A percentile compares a stretch with the other conserved stretches of the same genome.
phyloP scores from a whole-genome alignment of 2,888 invertebrate genomes.

The Ecliptopera silaceata region DNA sequence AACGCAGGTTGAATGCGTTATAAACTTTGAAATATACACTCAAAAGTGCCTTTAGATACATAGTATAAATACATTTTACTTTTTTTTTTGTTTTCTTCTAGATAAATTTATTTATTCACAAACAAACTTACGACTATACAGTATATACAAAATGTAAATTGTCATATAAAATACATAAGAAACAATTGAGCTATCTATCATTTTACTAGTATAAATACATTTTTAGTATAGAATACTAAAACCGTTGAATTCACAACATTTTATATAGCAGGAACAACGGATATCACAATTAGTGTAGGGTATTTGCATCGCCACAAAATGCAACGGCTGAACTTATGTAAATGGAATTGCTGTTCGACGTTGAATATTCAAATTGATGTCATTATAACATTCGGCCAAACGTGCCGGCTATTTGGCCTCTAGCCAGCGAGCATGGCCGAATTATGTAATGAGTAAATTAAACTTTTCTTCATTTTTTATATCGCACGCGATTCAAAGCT shows the following conservation, averaged over 20 bases:
- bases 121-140: no score
- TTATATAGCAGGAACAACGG: slow-evolving; percentile 61
- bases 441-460: slow-evolving; percentile 79
- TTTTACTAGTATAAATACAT: no score
- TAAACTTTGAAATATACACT: no score
- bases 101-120: no score
- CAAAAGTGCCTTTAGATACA: no score
- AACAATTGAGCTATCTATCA: no score
- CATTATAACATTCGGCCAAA: slow-evolving; percentile 80
- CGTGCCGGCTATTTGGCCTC: slow-evolving; percentile 74
- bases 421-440: slow-evolving; percentile 63
- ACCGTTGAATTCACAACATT: slow-evolving; percentile 28
- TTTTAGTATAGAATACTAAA: no score
- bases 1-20: no score
- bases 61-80: no score
- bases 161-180: no score
- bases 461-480: slow-evolving; percentile 62
- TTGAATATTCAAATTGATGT: slow-evolving; percentile 84
- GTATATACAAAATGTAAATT: no score
- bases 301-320: slow-evolving; percentile 78
- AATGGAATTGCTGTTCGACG: slow-evolving; percentile 80
- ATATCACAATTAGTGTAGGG: slow-evolving; percentile 74
- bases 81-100: no score
- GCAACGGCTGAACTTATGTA: slow-evolving; percentile 81
- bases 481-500: slow-evolving; percentile 60